Evolutionary conservation across 53 echinoderm and acorn worm species (phyloP), one percentile per base, ranked within the genome.

Genomic region (Apostichopus leukothele): DNA sequence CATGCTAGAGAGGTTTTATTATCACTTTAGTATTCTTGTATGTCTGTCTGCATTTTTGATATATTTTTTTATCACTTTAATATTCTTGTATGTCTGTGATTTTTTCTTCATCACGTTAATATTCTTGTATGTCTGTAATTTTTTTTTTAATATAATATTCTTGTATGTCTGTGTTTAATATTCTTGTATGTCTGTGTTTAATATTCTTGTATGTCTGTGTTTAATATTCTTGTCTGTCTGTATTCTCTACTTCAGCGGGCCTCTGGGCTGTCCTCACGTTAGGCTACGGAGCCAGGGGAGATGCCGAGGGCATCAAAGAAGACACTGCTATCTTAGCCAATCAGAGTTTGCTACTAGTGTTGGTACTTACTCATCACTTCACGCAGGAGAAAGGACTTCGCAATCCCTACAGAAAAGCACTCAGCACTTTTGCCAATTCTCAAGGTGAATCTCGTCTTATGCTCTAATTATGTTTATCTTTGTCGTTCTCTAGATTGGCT

Each of bases 211-310:
- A 10, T 57, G 9, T 1, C 10, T 57, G 9, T 57, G 57, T 9
- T 10, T 57, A 57, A 57, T 57, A 9, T 57, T 57, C 57, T 7
- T 57, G 57, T 57, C 6, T 57, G 10, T 57, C 8, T 57, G 7
- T 57, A 9, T 10, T 57, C 8, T 57, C 57, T 57, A 57, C 10
- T 60, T 4, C 91, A 98, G 98, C 95, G 55, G 98, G 98, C 23
- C 78, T 98, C 73, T 98, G 98, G 98, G 92, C 98, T 20, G 94
- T 98, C 67, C 91, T 98, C 57, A 98, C 98, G 9, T 89, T 98
- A 1, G 98, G 95, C 12, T 92, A 92, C 87, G 93, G 94, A 8
- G 86, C 55, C 54, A 90, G 89, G 54, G 12, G 79, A 0, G 73
- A 73, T 59, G 66, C 89, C 1, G 90, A 92, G 25, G 86, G 84